These are phyloP conservation scores for Tiliacea aurago DNA, from an alignment of 2,888 invertebrate genomes.

Conservation along the genomic window DNA sequence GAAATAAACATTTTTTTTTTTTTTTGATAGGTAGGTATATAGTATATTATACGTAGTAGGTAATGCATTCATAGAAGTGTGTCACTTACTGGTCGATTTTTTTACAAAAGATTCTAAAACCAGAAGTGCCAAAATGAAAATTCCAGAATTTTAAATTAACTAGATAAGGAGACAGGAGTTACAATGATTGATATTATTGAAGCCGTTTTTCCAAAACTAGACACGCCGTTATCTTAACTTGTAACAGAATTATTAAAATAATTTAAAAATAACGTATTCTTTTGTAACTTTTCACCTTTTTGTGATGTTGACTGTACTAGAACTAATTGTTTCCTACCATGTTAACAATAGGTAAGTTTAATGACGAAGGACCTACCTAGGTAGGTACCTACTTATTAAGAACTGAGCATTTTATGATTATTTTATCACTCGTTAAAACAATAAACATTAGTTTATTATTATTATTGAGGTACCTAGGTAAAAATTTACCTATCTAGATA, in stretches of 20 bases:
- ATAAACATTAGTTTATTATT: conserved; percentile 1
- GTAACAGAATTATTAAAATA: background rate
- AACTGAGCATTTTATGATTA: background rate
- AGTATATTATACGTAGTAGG: background rate
- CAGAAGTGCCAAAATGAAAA: background rate
- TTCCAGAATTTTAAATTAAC: background rate
- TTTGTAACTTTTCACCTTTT: background rate
- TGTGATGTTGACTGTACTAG: conserved; percentile 15
- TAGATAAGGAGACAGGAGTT: background rate
- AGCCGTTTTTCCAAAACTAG: background rate
- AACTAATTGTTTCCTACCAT: conserved; percentile 25
- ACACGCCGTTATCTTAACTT: background rate
- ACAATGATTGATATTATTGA: background rate
- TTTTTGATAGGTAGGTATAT: background rate
- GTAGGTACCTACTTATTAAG: background rate
- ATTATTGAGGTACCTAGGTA: background rate
- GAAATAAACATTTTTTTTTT: too few species aligned
- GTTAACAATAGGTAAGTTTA: conserved; percentile 22
- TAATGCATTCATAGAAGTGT: background rate
- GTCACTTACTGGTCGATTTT: background rate
- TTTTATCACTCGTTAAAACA: conserved; percentile 21
- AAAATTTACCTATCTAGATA: too few species aligned
- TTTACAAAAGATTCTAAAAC: background rate
- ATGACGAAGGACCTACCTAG: conserved; percentile 2
- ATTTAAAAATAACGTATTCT: background rate